Evolutionary conservation across 2,888 invertebrate genomes (phyloP), one percentile per base, ranked within the genome.

Genomic region (Apocheima hispidaria): DNA sequence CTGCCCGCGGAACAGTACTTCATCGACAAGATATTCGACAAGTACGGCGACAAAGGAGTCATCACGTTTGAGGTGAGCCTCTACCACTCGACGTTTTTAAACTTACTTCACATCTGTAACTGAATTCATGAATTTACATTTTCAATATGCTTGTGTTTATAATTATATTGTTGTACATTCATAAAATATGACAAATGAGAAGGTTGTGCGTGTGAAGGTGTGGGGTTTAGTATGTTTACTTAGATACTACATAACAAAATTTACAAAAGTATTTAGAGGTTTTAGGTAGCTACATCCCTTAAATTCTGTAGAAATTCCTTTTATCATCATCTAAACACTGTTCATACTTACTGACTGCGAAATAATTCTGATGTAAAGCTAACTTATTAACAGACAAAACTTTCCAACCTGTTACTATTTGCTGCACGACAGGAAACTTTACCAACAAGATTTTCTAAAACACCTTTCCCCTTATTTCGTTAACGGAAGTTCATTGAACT

Each of bases 11-110:
- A 93, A 74, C 83, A 85, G 68, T 93, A 90, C 76, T 93, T 93
- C 79, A 90, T 93, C 65, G 83, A 88, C 69, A 89, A 92, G 76
- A 93, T 94, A 73, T 94, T 94, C 76, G 84, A 89, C 71, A 94
- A 94, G 75, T 94, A 94, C 71, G 94, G 94, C 21, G 85, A 93
- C 67, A 88, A 90, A 74, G 94, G 93, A 50, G 82, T 93, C 65
- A 94, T 94, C 73, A 92, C 93, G 23, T 93, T 93, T 69, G 94
- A 94, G 87, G 93, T 93, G 72, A 83, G 89, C 79, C 40, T 21
- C 35, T 14, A 54, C 66, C 63, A 58, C 14, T 48, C n/a, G 2
- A 36, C 12, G 30, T 33, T 38, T 41, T 48, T 26, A 28, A 20
- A 51, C 35, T 48, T 44, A 14, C n/a, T n/a, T n/a, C 20, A 48